Conservation (phyloP, 2,888 invertebrate species). For the Cheilosia vernalis region DNA sequence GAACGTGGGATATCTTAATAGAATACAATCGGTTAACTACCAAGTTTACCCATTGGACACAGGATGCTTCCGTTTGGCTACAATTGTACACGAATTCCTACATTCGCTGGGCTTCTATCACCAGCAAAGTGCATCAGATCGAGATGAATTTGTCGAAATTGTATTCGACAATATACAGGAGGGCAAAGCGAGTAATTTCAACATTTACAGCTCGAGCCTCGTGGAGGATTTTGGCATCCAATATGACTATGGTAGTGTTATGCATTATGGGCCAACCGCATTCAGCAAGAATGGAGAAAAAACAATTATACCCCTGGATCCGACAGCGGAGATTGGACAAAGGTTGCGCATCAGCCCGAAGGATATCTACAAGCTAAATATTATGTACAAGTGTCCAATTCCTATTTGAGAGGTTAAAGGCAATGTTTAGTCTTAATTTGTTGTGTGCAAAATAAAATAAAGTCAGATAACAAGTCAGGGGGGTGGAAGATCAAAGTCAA, state of each 20-base stretch:
- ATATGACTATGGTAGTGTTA: conserved; percentile 91
- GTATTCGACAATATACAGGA: conserved; percentile 81
- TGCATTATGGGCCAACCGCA: conserved; percentile 90
- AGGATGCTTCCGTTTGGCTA: conserved; percentile 83
- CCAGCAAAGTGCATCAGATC: conserved; percentile 90
- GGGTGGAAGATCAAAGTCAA: too few relatives aligned
- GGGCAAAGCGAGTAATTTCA: conserved; percentile 88
- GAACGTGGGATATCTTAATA: conserved; percentile 87
- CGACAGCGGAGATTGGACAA: conserved; percentile 80
- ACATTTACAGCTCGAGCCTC: conserved; percentile 85
- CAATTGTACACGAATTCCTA: conserved; percentile 90
- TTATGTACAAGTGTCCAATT: conserved; percentile 81
- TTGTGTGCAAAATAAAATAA: background rate
- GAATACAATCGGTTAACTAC: conserved; percentile 81
- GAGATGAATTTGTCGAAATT: conserved; percentile 88
- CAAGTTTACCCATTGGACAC: conserved; percentile 77
- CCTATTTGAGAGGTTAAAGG: conserved; percentile 67
- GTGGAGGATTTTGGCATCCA: conserved; percentile 87
- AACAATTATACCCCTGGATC: conserved; percentile 86
- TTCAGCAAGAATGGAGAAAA: conserved; percentile 88
- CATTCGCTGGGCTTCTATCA: conserved; percentile 92
- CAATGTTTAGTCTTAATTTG: background rate
- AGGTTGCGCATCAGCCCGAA: conserved; percentile 78
- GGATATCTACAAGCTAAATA: conserved; percentile 78
- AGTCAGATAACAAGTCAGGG: too few relatives aligned